Conservation (phyloP, 2,888 invertebrate species). For the Caenorhabditis afra region DNA sequence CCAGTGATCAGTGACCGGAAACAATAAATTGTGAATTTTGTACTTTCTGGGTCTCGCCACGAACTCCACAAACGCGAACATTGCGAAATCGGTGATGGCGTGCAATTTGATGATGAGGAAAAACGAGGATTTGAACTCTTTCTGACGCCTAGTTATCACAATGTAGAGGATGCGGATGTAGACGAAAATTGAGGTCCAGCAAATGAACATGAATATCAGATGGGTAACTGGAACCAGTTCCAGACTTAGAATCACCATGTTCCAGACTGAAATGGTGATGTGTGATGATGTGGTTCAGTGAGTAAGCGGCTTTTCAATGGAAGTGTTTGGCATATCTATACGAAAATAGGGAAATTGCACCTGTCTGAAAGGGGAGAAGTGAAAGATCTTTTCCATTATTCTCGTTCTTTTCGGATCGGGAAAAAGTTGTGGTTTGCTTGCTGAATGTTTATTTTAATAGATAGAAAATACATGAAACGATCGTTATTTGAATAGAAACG, state of each 20-base stretch:
- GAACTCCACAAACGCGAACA: slow-evolving; percentile 45
- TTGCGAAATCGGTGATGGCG: slow-evolving; percentile 40
- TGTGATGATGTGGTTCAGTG: too few species aligned
- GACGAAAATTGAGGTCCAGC: slow-evolving; percentile 30
- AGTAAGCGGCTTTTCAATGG: too few species aligned
- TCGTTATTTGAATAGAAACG: too few species aligned
- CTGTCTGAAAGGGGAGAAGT: too few species aligned
- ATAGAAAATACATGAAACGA: too few species aligned
- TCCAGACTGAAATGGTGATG: neutral
- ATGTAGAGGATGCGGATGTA: slow-evolving; percentile 35
- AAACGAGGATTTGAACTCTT: slow-evolving; percentile 37
- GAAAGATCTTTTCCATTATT: too few species aligned
- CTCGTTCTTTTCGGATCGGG: too few species aligned
- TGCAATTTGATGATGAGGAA: slow-evolving; percentile 40
- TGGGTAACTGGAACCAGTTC: slow-evolving; percentile 26
- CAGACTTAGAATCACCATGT: slow-evolving; percentile 10
- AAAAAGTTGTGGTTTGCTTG: too few species aligned
- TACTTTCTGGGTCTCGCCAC: slow-evolving; percentile 39
- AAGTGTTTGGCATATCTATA: too few species aligned
- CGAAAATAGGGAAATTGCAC: too few species aligned
- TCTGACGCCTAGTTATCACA: neutral
- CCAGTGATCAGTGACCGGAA: slow-evolving; percentile 26
- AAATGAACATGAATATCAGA: slow-evolving; percentile 26
- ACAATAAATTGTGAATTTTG: slow-evolving; percentile 26
- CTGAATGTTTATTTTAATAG: too few species aligned